Conservation (phyloP, 2,888 invertebrate genomes). For the Hypselothyrea guttata region DNA sequence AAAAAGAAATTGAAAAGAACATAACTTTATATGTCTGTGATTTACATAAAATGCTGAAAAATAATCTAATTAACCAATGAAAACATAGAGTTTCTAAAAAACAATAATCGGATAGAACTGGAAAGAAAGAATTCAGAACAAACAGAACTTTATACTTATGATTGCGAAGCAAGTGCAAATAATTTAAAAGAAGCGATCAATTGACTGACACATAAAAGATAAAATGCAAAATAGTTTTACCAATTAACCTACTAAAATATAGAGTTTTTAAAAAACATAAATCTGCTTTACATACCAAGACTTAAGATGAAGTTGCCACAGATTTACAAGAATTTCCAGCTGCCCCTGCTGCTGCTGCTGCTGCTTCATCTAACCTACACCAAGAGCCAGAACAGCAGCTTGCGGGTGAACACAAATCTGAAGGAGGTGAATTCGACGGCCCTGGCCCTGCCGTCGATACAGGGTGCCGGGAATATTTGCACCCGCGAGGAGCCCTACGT, state of each 20-base stretch:
- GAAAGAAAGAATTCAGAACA: too few relatives aligned
- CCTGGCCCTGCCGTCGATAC: conserved; percentile 50
- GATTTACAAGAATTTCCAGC: not conserved
- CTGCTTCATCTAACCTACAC: conserved; percentile 24
- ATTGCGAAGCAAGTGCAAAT: too few relatives aligned
- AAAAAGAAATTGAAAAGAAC: too few relatives aligned
- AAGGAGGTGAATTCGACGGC: conserved; percentile 53
- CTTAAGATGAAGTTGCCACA: conserved; percentile 25
- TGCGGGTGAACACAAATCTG: conserved; percentile 64
- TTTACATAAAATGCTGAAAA: too few relatives aligned
- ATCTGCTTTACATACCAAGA: not conserved
- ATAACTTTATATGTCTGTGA: too few relatives aligned
- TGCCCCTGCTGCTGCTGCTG: conserved; percentile 23
- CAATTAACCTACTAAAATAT: too few relatives aligned
- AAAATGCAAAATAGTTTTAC: too few relatives aligned
- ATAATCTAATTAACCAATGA: too few relatives aligned
- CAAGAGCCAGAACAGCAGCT: conserved; percentile 50
- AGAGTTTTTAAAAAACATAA: not conserved
- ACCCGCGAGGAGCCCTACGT: conserved; percentile 84
- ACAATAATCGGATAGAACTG: too few relatives aligned
- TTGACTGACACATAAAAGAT: too few relatives aligned
- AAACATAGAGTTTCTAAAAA: not conserved
- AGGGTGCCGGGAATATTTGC: conserved; percentile 73
- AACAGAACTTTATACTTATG: too few relatives aligned
- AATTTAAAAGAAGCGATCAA: too few relatives aligned